Evolutionary conservation across 1,140 invertebrate genomes (phyloP).

Genomic region (Euura saliciscinereae): DNA sequence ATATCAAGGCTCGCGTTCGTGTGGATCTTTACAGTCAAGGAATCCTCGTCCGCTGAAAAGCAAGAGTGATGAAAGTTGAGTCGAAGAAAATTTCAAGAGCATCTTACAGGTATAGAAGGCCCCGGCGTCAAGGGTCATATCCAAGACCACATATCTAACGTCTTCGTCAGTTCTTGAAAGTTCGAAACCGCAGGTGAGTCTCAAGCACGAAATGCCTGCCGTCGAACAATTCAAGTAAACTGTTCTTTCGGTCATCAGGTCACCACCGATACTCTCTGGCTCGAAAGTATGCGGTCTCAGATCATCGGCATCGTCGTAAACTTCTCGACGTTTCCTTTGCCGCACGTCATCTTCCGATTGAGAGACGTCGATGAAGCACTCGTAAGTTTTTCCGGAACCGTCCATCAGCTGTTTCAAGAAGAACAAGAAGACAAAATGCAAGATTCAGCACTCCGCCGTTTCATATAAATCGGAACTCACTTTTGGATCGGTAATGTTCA

Average conservation of each 20-base stretch:
- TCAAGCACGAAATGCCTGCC: conserved; percentile 26
- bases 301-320: no score
- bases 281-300: no score
- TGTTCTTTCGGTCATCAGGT: not conserved
- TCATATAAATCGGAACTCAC: no score
- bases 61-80: not conserved
- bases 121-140: conserved; percentile 27
- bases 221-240: conserved; percentile 37
- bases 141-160: conserved; percentile 30
- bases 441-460: no score
- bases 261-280: no score
- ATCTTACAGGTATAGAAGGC: conserved; percentile 10
- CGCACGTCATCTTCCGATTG: no score
- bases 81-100: not conserved
- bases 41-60: not conserved
- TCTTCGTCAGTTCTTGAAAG: conserved; percentile 32
- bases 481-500: not conserved
- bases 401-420: not conserved
- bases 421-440: not conserved
- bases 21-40: not conserved
- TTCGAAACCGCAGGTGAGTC: conserved; percentile 30
- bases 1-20: not conserved
- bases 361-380: no score
- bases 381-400: not conserved
- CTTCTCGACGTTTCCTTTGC: no score